These are phyloP conservation scores for Pseudomugil gertrudae DNA, from an alignment of 2,797 vertebrate species.

Conservation along the genomic window DNA sequence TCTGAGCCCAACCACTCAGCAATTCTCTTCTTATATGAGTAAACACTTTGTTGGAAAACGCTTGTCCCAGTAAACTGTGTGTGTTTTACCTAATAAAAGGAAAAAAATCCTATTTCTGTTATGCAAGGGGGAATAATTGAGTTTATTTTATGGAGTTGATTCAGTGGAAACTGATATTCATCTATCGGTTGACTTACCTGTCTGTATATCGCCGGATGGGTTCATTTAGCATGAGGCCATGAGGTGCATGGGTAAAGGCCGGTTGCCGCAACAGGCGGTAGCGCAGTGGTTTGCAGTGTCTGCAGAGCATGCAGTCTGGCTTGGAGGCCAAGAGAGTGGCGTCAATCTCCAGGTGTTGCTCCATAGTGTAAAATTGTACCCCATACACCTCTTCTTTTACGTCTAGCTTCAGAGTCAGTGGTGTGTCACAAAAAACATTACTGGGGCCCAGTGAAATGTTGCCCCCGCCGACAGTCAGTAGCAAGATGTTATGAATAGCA, in stretches of 20 bases:
- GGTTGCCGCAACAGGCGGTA: constrained; percentile 91
- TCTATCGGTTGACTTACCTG: constrained; percentile 85
- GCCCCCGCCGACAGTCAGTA: constrained; percentile 88
- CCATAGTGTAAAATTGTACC: constrained; percentile 96
- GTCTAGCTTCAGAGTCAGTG: constrained; percentile 90
- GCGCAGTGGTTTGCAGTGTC: constrained; percentile 84
- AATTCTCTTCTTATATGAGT: constrained; percentile 25
- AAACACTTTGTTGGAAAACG: constrained; percentile 28
- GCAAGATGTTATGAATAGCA: constrained; percentile 92
- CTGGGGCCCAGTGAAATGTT: constrained; percentile 94
- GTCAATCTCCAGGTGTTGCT: constrained; percentile 95
- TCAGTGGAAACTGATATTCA: constrained; percentile 16
- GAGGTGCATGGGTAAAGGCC: constrained; percentile 80
- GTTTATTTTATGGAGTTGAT: not conserved
- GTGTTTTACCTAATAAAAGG: not conserved
- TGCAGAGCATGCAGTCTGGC: constrained; percentile 83
- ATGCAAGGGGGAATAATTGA: not conserved
- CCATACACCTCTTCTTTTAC: constrained; percentile 88
- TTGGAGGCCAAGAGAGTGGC: constrained; percentile 92
- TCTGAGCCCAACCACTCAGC: too few relatives aligned
- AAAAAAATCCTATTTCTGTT: not conserved
- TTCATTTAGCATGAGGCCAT: constrained; percentile 82
- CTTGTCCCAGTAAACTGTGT: constrained; percentile 5
- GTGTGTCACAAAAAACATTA: constrained; percentile 93
- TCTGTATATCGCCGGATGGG: constrained; percentile 88